Percentiles rank a stretch among this genome's conserved stretches.
phyloP scores from a whole-genome alignment of 30 jellyfish, hydroid and myxozoan genomes.

The Euphysa ruthae region DNA sequence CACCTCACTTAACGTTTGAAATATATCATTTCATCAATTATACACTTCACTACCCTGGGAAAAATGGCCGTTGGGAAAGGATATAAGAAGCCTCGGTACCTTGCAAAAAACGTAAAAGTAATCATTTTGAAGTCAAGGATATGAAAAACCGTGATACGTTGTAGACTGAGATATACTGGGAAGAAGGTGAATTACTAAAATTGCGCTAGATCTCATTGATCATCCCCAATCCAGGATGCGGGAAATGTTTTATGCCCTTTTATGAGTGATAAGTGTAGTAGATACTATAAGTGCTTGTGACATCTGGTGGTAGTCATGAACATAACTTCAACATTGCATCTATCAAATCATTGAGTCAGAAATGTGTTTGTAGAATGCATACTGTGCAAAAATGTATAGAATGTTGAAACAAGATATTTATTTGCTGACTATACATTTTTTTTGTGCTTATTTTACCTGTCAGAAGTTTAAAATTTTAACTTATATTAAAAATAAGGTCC shows the following conservation, averaged over 20 bases:
- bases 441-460: no score
- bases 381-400: no score
- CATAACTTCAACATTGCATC: no score
- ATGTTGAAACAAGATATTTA: no score
- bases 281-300: no score
- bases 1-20: neutral
- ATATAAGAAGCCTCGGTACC: conserved; percentile 17
- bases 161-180: conserved; percentile 16
- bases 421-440: no score
- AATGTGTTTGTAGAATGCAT: no score
- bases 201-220: neutral
- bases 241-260: neutral
- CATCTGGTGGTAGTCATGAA: no score
- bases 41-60: neutral
- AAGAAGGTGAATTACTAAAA: neutral
- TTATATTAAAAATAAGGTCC: no score
- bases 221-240: no score
- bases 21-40: conserved; percentile 14
- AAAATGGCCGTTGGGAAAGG: conserved; percentile 5
- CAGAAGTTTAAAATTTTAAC: no score
- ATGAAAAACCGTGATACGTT: neutral
- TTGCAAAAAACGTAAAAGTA: conserved; percentile 24
- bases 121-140: conserved; percentile 13
- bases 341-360: no score
- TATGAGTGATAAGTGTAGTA: neutral